Base-by-base conservation (phyloP, 2,113 vertebrate genomes). In the Drymodes brunneopygia region DNA sequence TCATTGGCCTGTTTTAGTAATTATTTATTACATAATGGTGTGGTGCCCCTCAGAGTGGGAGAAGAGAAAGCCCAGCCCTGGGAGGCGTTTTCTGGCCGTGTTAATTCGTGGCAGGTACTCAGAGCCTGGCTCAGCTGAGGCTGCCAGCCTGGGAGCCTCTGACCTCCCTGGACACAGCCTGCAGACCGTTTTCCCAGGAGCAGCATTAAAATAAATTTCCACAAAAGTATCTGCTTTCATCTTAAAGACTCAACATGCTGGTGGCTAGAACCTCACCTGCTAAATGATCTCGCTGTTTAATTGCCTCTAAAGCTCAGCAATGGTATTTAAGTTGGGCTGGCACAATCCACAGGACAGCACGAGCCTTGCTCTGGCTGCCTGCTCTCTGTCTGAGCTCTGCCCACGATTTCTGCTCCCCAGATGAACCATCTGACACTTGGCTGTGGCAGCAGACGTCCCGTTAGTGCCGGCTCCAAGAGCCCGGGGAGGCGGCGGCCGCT, bases 401-500 rank as follows among this genome's bases (percentile, higher is more conserved):
- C 24, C 21, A 0, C 1, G 72, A 8, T 53, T 70, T 28, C 77
- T 83, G 75, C 71, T 83, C 48, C 65, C 51, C 89, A 50, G 12
- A 19, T 19, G 45, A 64, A 13, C 10, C 86, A 31, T 5, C 79
- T 74, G 86, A 10, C 81, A 5, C 69, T 27, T 25, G 73, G 85
- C 69, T 56, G 40, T 5, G 62, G 35, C 27, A 47, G 40, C 16
- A 45, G 3, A 22, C 3, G 0, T 10, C 61, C 36, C 6, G 1
- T n/a, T 5, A n/a, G 72, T 4, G 16, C 54, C 2, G 16, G 51
- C 4, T 7, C 78, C 72, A 28, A 3, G 33, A 60, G 72, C 62
- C 42, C 7, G 2, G 64, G 47, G 60, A 3, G 67, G 1, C 48
- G 1, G 15, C 1, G 1, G 47, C 1, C 2, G 13, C 23, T 22